phyloP scores from a whole-genome alignment of 2,888 invertebrate species.

The Crioceris asparagi region DNA sequence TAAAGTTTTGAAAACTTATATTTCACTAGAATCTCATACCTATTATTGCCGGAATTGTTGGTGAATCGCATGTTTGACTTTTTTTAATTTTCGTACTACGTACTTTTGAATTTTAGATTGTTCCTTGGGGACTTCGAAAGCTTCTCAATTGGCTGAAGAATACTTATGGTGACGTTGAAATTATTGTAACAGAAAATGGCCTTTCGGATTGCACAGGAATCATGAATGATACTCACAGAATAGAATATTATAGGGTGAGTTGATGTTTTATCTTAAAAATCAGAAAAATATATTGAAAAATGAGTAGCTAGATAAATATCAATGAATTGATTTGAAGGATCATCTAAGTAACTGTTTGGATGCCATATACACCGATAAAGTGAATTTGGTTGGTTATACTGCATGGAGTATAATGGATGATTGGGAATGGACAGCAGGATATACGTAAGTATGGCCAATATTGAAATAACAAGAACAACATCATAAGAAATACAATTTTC shows the following conservation, averaged over 20 bases:
- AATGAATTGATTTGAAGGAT: constrained; percentile 9
- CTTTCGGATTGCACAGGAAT: constrained; percentile 13
- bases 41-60: too few relatives aligned
- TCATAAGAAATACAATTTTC: too few relatives aligned
- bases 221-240: constrained; percentile 17
- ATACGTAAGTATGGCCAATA: constrained; percentile 9
- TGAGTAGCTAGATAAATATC: too few relatives aligned
- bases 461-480: background rate
- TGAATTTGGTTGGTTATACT: constrained; percentile 12
- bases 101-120: too few relatives aligned
- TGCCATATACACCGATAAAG: constrained; percentile 14
- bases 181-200: constrained; percentile 22
- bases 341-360: constrained; percentile 15
- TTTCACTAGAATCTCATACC: too few relatives aligned
- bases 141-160: constrained; percentile 18
- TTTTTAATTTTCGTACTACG: too few relatives aligned
- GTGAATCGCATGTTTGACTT: too few relatives aligned
- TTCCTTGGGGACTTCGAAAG: too few relatives aligned
- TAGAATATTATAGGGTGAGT: constrained; percentile 3
- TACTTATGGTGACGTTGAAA: constrained; percentile 17
- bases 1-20: too few relatives aligned
- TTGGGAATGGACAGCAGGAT: constrained; percentile 17
- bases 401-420: constrained; percentile 17
- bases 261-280: background rate
- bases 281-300: background rate